A percentile compares a stretch with the other conserved stretches of the same genome.
phyloP scores from a whole-genome alignment of 2,888 invertebrate genomes.

The Lepidonotus clava region DNA sequence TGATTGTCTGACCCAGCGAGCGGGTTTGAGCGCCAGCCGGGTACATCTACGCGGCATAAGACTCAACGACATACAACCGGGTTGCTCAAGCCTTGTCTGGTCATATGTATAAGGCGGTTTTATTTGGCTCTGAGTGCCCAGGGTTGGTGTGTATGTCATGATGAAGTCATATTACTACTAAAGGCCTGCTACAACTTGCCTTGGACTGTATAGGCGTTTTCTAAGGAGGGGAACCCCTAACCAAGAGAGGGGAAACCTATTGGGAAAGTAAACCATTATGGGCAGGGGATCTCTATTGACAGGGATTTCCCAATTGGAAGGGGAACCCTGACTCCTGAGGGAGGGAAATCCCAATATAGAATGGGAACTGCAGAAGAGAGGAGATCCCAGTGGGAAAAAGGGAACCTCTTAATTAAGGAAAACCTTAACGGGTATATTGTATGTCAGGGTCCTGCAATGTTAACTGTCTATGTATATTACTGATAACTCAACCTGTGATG shows the following conservation, averaged over 20 bases:
- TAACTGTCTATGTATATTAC: not conserved
- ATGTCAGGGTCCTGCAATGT: not conserved
- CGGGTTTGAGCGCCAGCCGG: not conserved
- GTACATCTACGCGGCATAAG: not conserved
- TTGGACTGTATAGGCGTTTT: too few species aligned
- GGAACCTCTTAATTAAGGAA: not conserved
- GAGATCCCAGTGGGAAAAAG: not conserved
- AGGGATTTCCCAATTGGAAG: too few species aligned
- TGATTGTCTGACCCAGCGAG: not conserved
- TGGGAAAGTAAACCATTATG: not conserved
- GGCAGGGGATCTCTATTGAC: not conserved
- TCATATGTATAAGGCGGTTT: not conserved
- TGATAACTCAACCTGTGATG: constrained; percentile 2
- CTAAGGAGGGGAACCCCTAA: too few species aligned
- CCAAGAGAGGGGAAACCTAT: too few species aligned
- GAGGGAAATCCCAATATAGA: too few species aligned
- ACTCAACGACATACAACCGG: not conserved
- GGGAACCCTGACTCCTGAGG: too few species aligned
- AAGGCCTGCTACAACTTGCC: too few species aligned
- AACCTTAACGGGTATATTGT: not conserved
- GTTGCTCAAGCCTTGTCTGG: not conserved
- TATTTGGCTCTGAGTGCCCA: not conserved
- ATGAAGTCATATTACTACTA: too few species aligned
- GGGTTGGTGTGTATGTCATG: not conserved
- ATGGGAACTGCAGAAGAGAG: too few species aligned